A percentile compares a stretch with the other conserved stretches of the same genome.
Evolutionary conservation across 2,113 vertebrate genomes (phyloP).

Genomic region (Tyto alba): DNA sequence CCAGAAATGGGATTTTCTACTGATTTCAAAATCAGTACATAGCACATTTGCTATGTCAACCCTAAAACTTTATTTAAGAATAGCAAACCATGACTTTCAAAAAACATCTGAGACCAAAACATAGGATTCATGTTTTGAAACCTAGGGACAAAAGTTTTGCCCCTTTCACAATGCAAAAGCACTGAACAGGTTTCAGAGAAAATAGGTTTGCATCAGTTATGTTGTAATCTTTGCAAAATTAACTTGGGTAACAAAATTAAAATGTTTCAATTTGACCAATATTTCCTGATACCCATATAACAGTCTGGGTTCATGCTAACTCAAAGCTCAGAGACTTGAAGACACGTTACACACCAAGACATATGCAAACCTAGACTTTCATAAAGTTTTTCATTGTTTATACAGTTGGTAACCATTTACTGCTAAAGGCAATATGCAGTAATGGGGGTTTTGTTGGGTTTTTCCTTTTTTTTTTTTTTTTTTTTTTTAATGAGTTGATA

Average conservation of each 20-base stretch:
- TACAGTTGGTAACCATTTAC: constrained; percentile 68
- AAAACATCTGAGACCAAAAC: background rate
- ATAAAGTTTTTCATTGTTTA: constrained; percentile 57
- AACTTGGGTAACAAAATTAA: background rate
- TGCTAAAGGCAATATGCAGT: constrained; percentile 33
- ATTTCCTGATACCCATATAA: background rate
- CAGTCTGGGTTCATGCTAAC: background rate
- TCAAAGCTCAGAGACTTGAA: background rate
- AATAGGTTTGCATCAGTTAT: background rate
- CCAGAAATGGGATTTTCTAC: background rate
- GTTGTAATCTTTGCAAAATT: background rate
- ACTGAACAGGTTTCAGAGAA: background rate
- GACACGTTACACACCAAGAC: constrained; percentile 25
- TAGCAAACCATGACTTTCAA: background rate
- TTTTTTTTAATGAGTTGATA: constrained; percentile 16
- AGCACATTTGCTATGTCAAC: background rate
- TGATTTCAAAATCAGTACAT: background rate
- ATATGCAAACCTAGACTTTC: background rate
- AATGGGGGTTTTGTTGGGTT: background rate
- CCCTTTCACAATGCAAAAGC: background rate
- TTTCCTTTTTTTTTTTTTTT: background rate
- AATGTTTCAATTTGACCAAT: background rate
- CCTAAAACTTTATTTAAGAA: background rate
- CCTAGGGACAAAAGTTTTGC: background rate
- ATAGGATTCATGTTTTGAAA: background rate